Evolutionary conservation across 1,140 invertebrate genomes (phyloP), one percentile per base, ranked within the genome.

Genomic region (Drosophila parabipectinata): DNA sequence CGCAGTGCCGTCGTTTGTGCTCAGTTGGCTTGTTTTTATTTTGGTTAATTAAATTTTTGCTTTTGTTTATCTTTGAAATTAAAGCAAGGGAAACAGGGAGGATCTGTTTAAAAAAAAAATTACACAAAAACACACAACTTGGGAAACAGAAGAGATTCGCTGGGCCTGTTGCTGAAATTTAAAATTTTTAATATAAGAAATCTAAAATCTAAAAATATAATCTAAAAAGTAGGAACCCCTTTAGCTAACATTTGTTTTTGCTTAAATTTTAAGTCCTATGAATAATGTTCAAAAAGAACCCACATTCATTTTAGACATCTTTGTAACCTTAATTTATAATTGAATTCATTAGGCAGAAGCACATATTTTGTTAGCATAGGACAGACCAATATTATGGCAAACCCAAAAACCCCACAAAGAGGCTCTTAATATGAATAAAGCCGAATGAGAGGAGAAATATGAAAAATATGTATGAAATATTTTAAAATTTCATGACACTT

Each of bases 401-500:
- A 34, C 21, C 56, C 32, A 47, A 55, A 53, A 53, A 28, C 39
- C 41, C n/a, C 52, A 67, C 37, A 48, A 72, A 80, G 61, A 56
- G 52, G 71, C 51, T 60, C 26, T 53, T 62, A 52, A 76, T 79
- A 68, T 44, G 64, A 79, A 48, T 30, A 62, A 47, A 47, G 28
- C 54, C 30, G 14, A 62, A 26, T 54, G 56, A 41, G 44, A 14
- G 12, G 21, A 47, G 21, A 26, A 50, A 51, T 15, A 60, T 61
- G 52, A 45, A 48, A 72, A 64, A 63, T 59, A 72, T 56, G 53
- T 58, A 67, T 34, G 56, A 61, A 51, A 77, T 62, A 75, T 75
- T 82, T 87, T 72, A 71, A 77, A 81, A 71, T 81, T 87, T 68
- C 52, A 88, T 68, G 84, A 78, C 62, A 75, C 30, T 68, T 67